These are phyloP conservation scores for Macropus fuliginosus DNA, from an alignment of 2,797 vertebrate genomes.

Conservation along the genomic window DNA sequence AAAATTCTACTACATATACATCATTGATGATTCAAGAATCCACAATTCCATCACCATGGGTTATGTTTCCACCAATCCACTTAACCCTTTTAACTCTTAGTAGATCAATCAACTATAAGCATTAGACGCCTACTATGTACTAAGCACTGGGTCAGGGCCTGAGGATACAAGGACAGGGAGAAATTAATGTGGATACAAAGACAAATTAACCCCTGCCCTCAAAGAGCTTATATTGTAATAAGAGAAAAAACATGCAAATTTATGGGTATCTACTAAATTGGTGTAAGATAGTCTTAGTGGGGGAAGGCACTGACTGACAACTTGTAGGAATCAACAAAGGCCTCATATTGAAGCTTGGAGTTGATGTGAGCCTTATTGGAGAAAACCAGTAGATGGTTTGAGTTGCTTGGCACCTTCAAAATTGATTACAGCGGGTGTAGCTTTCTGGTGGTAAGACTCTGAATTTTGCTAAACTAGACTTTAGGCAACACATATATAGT, in stretches of 20 bases:
- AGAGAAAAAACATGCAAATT: background rate
- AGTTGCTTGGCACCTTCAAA: background rate
- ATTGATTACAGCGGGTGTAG: background rate
- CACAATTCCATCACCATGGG: background rate
- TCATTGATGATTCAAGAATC: background rate
- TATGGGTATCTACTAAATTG: background rate
- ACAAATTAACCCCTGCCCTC: background rate
- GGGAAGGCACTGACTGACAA: background rate
- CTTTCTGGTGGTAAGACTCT: background rate
- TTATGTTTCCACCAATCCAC: background rate
- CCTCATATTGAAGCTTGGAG: background rate
- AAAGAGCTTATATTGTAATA: background rate
- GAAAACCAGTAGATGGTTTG: background rate
- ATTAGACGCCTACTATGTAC: background rate
- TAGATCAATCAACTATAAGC: background rate
- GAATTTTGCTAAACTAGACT: background rate
- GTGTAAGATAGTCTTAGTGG: background rate
- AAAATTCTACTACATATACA: slow-evolving; percentile 5
- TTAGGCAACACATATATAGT: background rate
- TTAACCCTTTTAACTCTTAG: background rate
- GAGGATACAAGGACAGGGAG: background rate
- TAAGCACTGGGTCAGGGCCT: background rate
- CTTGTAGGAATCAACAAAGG: background rate
- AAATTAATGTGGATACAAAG: background rate
- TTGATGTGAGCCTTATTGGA: background rate